Evolutionary conservation across 2,113 vertebrate species (phyloP), one percentile per base, ranked within the genome.

Genomic region (Dipodomys ordii): DNA sequence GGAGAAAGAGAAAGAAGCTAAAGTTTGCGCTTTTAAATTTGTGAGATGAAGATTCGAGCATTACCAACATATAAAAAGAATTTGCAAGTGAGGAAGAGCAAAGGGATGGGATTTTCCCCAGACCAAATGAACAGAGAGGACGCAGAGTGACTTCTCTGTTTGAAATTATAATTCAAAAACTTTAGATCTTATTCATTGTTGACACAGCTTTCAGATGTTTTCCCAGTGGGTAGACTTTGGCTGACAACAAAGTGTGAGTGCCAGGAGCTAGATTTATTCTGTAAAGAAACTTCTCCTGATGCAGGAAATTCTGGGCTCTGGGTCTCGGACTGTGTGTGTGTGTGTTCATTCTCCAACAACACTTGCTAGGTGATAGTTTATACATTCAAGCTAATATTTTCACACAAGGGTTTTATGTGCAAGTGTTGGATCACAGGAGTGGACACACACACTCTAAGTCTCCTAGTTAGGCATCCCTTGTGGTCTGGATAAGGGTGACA

Each of bases 201-300:
- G 90, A 93, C 46, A 87, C 32, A 94, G 73, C 74, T 80, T 92
- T 92, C 1, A n/a, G 30, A 83, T 91, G 25, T 96, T 95, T 94
- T 85, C 92, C 90, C 88, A 60, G 30, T 86, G 90, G 91, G 87
- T 28, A 84, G 32, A 53, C 84, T 92, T 82, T 83, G 84, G 81
- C 39, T 92, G 87, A 84, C 89, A 93, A 69, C 83, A 68, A 80
- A 94, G 69, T 28, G 18, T 91, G 46, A 90, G 30, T 93, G 71
- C 87, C 82, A 90, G 90, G 27, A 95, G 25, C 79, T 79, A 73
- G 73, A 87, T 88, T 32, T 81, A 82, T 32, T 88, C 87, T 76
- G 27, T 39, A 81, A 82, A 72, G 57, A 95, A 87, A 93, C 82
- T 85, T 39, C 83, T 71, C 67, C 39, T 28, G 28, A 92, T 71